A percentile compares a stretch with the other conserved stretches of the same genome.
phyloP scores from a whole-genome alignment of 2,113 vertebrate species.

The human (Homo sapiens) region GRCh38 chr1:208052501-208053000 shows the following conservation, averaged over 20 bases:
- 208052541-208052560: background rate
- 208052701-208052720: background rate
- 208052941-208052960: background rate
- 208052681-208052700: conserved; percentile 51
- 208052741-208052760: conserved; percentile 75
- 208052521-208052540: background rate
- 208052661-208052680: background rate
- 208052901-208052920: background rate
- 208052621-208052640: background rate
- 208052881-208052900: background rate
- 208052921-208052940: background rate
- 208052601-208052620: background rate
- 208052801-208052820: conserved; percentile 62
- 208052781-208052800: conserved; percentile 71
- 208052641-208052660: background rate
- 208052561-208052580: background rate
- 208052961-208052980: background rate
- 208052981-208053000: background rate
- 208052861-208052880: background rate
- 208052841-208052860: conserved; percentile 64
- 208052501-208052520: background rate
- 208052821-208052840: conserved; percentile 79
- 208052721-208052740: conserved; percentile 43
- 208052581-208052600: background rate
- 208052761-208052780: conserved; percentile 78